Base-by-base conservation (phyloP, 1,140 invertebrate species). In the Apis laboriosa region DNA sequence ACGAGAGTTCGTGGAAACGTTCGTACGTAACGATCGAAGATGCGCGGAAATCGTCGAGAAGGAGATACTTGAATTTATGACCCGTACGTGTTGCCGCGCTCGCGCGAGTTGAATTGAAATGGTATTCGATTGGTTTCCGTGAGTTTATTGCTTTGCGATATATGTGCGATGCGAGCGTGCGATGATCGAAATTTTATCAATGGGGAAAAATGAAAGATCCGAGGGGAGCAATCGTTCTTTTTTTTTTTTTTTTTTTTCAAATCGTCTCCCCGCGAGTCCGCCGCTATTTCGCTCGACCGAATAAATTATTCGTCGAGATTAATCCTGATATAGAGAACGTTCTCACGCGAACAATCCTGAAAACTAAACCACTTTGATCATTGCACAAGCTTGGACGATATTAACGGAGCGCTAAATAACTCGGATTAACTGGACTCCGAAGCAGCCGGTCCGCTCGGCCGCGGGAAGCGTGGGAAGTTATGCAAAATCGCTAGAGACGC, bases 401-500 rank as follows among this genome's bases (percentile, higher is more conserved):
- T 85, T 88, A 87, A 88, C 83, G 76, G 86, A 77, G 43, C 78
- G 86, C 76, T 87, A 88, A 88, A 82, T 80, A 82, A 88, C 78
- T 70, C 67, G 58, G n/a, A 49, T 70, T 88, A 88, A 88, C 86
- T 87, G 86, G 85, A 88, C 78, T 87, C 58, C 56, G 72, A 70
- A 73, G 77, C 60, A 85, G 79, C 80, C 66, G 68, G 88, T 55
- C 78, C 55, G 73, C 43, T 63, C 63, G 75, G 75, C 82, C 72
- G 58, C 61, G 73, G 19, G 56, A 82, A 73, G 86, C 90, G 90
- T 89, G 86, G 89, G 88, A 91, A 89, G 85, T 90, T 90, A 88
- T 86, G 87, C 89, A 86, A 87, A 89, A 90, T 80, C 56, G 56
- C 72, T 53, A 43, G 80, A 82, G 83, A 88, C 84, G 77, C 63